Percentiles rank a stretch among this genome's conserved stretches.
Conservation (phyloP, 2,888 invertebrate genomes). For the Protophormia terraenovae region DNA sequence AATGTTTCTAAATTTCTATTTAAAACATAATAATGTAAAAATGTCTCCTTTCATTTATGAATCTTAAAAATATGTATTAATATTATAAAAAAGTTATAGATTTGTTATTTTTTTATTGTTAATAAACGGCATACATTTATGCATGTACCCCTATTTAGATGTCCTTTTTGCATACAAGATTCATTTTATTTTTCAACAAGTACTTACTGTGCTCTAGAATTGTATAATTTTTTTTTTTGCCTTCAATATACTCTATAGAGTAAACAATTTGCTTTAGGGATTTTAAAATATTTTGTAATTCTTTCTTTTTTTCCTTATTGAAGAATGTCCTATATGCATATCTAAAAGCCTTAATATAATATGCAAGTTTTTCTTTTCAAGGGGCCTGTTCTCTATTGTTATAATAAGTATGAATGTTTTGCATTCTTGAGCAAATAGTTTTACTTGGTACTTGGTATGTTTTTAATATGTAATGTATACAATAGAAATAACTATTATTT, state of each 20-base stretch:
- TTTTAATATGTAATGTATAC: slow-evolving; percentile 25
- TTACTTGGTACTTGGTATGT: background rate
- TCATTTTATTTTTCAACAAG: slow-evolving; percentile 20
- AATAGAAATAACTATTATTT: background rate
- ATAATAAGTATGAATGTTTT: background rate
- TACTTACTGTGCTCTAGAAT: slow-evolving; percentile 34
- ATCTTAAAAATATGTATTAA: slow-evolving; percentile 27
- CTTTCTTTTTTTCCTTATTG: background rate
- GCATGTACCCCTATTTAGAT: background rate
- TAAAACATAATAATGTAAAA: slow-evolving; percentile 11
- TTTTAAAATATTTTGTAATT: background rate
- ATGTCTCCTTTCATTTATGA: background rate
- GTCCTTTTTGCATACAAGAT: slow-evolving; percentile 28
- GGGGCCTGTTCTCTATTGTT: slow-evolving; percentile 20
- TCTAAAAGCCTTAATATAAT: slow-evolving; percentile 23
- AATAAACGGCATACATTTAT: background rate
- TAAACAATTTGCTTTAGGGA: slow-evolving; percentile 39
- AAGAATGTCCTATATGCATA: slow-evolving; percentile 34
- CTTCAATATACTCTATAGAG: background rate
- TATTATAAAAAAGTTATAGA: background rate
- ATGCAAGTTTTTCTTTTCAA: slow-evolving; percentile 13
- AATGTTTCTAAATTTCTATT: slow-evolving; percentile 4
- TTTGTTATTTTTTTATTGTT: background rate
- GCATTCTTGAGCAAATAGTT: slow-evolving; percentile 32
- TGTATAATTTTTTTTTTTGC: background rate